These are phyloP conservation scores for Dipodomys stephensi DNA, from an alignment of 2,113 vertebrate genomes.

Conservation along the genomic window DNA sequence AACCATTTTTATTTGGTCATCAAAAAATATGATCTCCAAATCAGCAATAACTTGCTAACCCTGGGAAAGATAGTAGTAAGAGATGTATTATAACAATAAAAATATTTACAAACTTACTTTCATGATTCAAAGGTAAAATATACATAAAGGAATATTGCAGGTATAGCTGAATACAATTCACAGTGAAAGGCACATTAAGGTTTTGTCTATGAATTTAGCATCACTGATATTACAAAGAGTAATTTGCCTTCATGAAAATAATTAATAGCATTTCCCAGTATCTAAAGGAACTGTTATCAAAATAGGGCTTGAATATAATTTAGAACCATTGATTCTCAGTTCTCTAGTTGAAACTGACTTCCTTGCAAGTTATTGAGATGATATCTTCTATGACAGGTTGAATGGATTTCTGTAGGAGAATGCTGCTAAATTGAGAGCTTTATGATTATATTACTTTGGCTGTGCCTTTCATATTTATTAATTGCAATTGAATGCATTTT, in stretches of 20 bases:
- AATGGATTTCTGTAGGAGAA: conserved; percentile 69
- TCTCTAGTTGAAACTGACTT: conserved; percentile 72
- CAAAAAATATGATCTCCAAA: conserved; percentile 46
- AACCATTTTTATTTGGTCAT: conserved; percentile 14
- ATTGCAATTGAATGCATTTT: conserved; percentile 72
- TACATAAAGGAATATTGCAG: neutral
- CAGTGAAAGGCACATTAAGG: neutral
- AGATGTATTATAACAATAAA: neutral
- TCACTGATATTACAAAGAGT: conserved; percentile 62
- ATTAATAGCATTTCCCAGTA: conserved; percentile 72
- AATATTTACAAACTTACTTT: conserved; percentile 45
- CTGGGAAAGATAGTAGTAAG: conserved; percentile 2
- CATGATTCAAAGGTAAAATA: neutral
- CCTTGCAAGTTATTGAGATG: conserved; percentile 70
- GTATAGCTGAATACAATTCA: neutral
- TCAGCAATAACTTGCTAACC: conserved; percentile 38
- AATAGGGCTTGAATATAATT: conserved; percentile 73
- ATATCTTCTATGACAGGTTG: conserved; percentile 66
- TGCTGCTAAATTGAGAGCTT: conserved; percentile 69
- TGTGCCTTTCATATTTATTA: conserved; percentile 72
- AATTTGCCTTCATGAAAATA: conserved; percentile 71
- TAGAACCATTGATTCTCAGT: conserved; percentile 65
- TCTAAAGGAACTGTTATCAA: conserved; percentile 69
- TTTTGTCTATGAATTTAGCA: conserved; percentile 65
- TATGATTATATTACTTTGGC: conserved; percentile 72